Percentiles rank a stretch among this genome's conserved stretches.
Conservation (phyloP, 30 jellyfish, hydroid and myxozoan genomes). For the Aurelia sp. region DNA sequence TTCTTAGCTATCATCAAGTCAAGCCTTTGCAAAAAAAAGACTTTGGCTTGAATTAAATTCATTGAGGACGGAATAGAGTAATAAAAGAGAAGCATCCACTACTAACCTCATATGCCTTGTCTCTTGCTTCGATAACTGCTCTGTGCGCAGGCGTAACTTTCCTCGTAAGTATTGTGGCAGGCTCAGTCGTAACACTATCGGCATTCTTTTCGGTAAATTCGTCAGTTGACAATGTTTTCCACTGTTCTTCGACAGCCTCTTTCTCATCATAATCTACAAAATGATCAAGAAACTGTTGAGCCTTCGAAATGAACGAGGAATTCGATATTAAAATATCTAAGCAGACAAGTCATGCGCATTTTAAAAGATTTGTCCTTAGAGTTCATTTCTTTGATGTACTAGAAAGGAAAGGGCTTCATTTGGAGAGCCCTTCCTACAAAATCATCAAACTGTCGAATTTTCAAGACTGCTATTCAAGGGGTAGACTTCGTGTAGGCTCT, state of each 20-base stretch:
- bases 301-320: background rate
- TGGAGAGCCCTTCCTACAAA: too few species aligned
- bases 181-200: background rate
- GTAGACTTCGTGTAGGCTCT: too few species aligned
- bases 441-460: too few species aligned
- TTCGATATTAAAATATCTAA: background rate
- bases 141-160: constrained; percentile 62
- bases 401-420: too few species aligned
- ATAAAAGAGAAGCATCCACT: background rate
- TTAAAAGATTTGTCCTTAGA: too few species aligned
- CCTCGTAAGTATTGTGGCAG: background rate
- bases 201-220: background rate
- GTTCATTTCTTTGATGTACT: too few species aligned
- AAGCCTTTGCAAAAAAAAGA: too few species aligned
- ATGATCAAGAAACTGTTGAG: background rate
- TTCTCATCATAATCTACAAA: background rate
- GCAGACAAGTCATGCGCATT: too few species aligned
- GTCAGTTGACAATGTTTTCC: constrained; percentile 41
- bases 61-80: background rate
- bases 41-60: background rate
- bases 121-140: constrained; percentile 75
- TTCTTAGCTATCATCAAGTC: too few species aligned
- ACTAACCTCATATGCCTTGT: constrained; percentile 56
- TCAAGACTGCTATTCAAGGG: too few species aligned
- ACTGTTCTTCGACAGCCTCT: background rate